Conservation (phyloP, 1,140 invertebrate species). For the Ectropis grisescens region DNA sequence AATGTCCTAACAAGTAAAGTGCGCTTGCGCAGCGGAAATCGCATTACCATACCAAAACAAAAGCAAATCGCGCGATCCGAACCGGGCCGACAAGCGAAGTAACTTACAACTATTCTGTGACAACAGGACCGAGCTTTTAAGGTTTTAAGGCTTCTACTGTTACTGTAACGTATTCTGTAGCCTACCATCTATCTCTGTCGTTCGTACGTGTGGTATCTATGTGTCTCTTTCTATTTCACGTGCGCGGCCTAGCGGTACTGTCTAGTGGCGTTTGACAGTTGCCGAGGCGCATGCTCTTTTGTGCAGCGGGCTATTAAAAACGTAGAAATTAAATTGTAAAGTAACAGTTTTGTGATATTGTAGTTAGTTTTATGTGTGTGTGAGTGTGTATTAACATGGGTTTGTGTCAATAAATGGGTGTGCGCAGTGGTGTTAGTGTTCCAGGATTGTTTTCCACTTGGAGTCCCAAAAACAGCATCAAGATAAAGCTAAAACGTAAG, state of each 20-base stretch:
- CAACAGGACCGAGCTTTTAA: slow-evolving; percentile 25
- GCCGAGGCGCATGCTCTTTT: slow-evolving; percentile 40
- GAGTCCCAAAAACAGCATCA: slow-evolving; percentile 60
- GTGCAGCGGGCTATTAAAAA: slow-evolving; percentile 14
- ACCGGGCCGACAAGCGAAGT: too few species aligned
- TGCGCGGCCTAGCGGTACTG: slow-evolving; percentile 36
- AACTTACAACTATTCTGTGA: too few species aligned
- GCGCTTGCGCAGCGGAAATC: too few species aligned
- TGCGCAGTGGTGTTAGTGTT: slow-evolving; percentile 51
- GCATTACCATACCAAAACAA: slow-evolving; percentile 7
- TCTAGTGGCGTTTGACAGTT: slow-evolving; percentile 41
- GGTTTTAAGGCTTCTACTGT: slow-evolving; percentile 38
- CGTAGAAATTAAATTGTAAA: too few species aligned
- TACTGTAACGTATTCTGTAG: too few species aligned
- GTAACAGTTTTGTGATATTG: too few species aligned
- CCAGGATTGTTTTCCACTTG: slow-evolving; percentile 55
- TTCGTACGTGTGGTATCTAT: slow-evolving; percentile 11
- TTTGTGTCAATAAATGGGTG: slow-evolving; percentile 63
- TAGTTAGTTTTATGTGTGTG: slow-evolving; percentile 6
- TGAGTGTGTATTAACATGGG: slow-evolving; percentile 25
- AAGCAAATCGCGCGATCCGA: slow-evolving; percentile 8
- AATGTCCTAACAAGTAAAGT: too few species aligned
- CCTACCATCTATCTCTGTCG: slow-evolving; percentile 22
- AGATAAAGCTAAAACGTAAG: slow-evolving; percentile 65
- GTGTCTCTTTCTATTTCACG: slow-evolving; percentile 20